These are phyloP conservation scores for Chiroxiphia lanceolata DNA, from an alignment of 2,797 vertebrate species.

Conservation along the genomic window DNA sequence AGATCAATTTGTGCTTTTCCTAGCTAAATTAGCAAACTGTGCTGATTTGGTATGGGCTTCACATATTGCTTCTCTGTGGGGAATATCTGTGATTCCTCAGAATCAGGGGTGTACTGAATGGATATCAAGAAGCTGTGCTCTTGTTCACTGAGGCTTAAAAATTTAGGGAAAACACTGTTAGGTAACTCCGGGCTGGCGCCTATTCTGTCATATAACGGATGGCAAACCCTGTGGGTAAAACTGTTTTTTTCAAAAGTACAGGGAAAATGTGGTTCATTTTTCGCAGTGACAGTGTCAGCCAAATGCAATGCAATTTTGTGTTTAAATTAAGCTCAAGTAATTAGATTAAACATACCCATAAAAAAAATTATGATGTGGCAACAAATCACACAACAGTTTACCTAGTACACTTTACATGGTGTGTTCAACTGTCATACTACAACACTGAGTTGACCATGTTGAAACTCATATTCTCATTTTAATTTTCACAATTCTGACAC, in stretches of 20 bases:
- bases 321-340: not conserved
- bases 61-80: not conserved
- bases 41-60: not conserved
- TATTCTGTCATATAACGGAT: not conserved
- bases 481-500: not conserved
- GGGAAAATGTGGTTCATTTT: not conserved
- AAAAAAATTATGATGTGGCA: not conserved
- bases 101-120: not conserved
- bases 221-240: not conserved
- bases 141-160: not conserved
- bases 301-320: not conserved
- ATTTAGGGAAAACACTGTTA: not conserved
- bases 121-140: not conserved
- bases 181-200: not conserved
- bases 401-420: not conserved
- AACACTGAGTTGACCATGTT: not conserved
- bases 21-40: not conserved
- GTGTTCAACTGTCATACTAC: not conserved
- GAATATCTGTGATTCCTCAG: not conserved
- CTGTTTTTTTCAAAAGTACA: not conserved
- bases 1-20: not conserved
- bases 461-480: not conserved
- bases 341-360: not conserved
- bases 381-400: not conserved
- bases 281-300: not conserved